Conservation (phyloP, 2,113 vertebrate species). For the Verasper variegatus region DNA sequence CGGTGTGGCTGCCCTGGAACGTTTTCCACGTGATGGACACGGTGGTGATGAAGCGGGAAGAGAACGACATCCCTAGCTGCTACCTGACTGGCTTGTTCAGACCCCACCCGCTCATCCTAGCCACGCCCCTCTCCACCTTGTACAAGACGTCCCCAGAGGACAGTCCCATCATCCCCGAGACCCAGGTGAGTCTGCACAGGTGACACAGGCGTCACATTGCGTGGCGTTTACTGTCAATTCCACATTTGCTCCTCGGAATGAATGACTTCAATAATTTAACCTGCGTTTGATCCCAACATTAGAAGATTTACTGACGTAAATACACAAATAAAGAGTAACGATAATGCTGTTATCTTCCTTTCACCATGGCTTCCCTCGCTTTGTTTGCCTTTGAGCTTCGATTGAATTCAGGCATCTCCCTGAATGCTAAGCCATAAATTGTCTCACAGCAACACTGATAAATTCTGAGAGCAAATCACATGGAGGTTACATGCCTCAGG, state of each 20-base stretch:
- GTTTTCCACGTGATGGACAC: constrained; percentile 98
- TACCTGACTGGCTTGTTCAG: constrained; percentile 93
- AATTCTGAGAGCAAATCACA: constrained; percentile 39
- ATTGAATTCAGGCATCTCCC: constrained; percentile 64
- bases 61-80: constrained; percentile 95
- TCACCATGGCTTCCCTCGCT: constrained; percentile 31
- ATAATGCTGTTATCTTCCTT: constrained; percentile 53
- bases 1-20: constrained; percentile 97
- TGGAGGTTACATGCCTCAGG: constrained; percentile 50
- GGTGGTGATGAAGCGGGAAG: constrained; percentile 96
- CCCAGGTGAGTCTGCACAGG: constrained; percentile 86
- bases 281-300: constrained; percentile 35
- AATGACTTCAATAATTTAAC: constrained; percentile 36
- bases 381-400: constrained; percentile 61
- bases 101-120: constrained; percentile 90
- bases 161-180: constrained; percentile 96
- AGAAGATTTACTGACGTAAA: constrained; percentile 26
- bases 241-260: constrained; percentile 11
- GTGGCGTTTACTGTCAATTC: constrained; percentile 25
- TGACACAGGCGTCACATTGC: background rate
- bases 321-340: constrained; percentile 14
- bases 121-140: constrained; percentile 93
- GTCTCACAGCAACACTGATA: constrained; percentile 57
- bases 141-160: constrained; percentile 94
- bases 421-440: constrained; percentile 69